Evolutionary conservation across 1,140 invertebrate genomes (phyloP), one percentile per base, ranked within the genome.

Genomic region (Anastatus disparis): DNA sequence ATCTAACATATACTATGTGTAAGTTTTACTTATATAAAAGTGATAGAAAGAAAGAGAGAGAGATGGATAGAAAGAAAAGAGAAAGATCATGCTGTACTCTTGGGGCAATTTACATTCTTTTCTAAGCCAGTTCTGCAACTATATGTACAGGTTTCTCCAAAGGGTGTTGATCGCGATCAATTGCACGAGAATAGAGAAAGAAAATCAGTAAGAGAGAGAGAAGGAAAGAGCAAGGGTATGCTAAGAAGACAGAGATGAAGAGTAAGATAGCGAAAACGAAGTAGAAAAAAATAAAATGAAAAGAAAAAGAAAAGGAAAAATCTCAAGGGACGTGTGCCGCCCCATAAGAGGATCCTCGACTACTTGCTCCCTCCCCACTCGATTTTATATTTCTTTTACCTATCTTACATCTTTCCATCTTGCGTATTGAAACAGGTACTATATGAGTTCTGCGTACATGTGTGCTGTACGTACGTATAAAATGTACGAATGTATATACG

Each of bases 51-150:
- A 52, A 52, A 20, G 48, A 22, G 8, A 4, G 10, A 35, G 10
- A 35, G 4, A 35, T 6, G 10, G 4, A 6, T 6, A 35, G 10
- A 35, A 35, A 35, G 10, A 35, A 35, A 10, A 10, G 31, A 35
- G 31, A 35, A 35, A n/a, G n/a, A n/a, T n/a, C n/a, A n/a, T n/a
- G n/a, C n/a, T n/a, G n/a, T n/a, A n/a, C n/a, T n/a, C n/a, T n/a
- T n/a, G n/a, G n/a, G n/a, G 53, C 63, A 75, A 78, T 79, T 80
- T 80, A 78, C 76, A 75, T 78, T 80, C 73, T 76, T 75, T 70
- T 70, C 64, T 67, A 77, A n/a, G 71, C 69, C 68, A 65, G 72
- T 68, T 71, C 24, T 31, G 27, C 68, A 42, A 29, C 40, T 56
- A 24, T 17, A 53, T 65, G 9, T 26, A 24, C 40, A 42, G 13